Conservation (phyloP, 2,888 invertebrate species). For the Eutolmus rufibarbis region DNA sequence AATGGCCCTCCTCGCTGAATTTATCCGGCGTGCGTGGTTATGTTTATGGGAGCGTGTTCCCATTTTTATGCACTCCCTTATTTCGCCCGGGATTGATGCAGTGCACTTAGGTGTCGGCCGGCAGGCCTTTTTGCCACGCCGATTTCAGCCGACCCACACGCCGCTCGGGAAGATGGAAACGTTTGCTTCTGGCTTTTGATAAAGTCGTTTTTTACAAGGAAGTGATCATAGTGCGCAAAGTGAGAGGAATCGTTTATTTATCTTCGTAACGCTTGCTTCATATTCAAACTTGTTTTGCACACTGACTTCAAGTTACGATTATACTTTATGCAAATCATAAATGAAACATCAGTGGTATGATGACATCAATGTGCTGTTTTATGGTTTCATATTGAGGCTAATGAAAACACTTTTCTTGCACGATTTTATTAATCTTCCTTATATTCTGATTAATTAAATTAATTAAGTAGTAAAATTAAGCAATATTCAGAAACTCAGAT, state of each 20-base stretch:
- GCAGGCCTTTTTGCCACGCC: neutral
- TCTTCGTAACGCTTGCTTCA: neutral
- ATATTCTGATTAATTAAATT: neutral
- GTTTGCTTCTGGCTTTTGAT: neutral
- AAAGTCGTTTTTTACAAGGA: neutral
- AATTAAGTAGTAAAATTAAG: too few species aligned
- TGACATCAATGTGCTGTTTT: neutral
- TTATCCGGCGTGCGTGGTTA: slow-evolving; percentile 9
- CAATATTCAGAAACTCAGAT: too few species aligned
- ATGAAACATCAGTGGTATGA: neutral
- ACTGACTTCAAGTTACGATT: neutral
- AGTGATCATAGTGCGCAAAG: neutral
- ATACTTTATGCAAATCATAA: neutral
- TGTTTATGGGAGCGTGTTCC: neutral
- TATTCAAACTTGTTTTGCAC: neutral
- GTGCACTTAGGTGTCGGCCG: neutral
- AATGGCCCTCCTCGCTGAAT: neutral
- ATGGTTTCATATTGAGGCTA: neutral
- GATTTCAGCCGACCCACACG: neutral
- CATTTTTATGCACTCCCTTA: neutral
- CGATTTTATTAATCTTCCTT: neutral
- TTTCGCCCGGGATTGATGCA: neutral
- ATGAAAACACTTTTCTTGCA: neutral
- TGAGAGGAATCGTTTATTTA: neutral
- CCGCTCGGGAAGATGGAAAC: neutral